A percentile compares a stretch with the other conserved stretches of the same genome.
Conservation (phyloP, 2,888 invertebrate species). For the Drosophila greeni region DNA sequence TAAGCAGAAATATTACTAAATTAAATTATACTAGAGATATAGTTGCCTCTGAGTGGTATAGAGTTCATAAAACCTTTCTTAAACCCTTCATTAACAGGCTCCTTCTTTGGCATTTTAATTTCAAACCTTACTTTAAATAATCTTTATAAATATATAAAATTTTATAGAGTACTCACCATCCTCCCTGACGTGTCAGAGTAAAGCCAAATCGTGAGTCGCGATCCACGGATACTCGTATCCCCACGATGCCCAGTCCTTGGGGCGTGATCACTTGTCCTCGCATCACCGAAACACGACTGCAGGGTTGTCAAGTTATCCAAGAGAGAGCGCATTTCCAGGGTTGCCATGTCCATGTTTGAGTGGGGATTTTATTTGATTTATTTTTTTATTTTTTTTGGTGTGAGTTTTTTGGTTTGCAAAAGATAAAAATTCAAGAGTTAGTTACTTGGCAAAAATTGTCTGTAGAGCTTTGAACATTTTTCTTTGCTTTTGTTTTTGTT, state of each 20-base stretch:
- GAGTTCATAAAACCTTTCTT: no score
- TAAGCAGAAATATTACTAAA: background rate
- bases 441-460: constrained; percentile 41
- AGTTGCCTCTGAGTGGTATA: no score
- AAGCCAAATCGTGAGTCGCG: constrained; percentile 96
- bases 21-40: no score
- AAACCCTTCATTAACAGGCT: background rate
- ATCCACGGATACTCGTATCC: constrained; percentile 97
- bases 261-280: constrained; percentile 97
- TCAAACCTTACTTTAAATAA: background rate
- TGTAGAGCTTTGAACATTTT: constrained; percentile 7
- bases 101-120: background rate
- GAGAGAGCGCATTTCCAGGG: constrained; percentile 2
- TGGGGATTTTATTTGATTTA: constrained; percentile 4
- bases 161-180: constrained; percentile 87
- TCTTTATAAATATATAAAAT: background rate
- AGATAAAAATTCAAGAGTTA: constrained; percentile 58
- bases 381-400: background rate
- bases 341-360: constrained; percentile 13
- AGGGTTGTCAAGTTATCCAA: constrained; percentile 5
- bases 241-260: constrained; percentile 96
- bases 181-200: constrained; percentile 94
- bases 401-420: constrained; percentile 36
- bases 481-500: constrained; percentile 15
- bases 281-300: constrained; percentile 98